Percentiles rank a stretch among this genome's conserved stretches.
Conservation (phyloP, 2,888 invertebrate species). For the Altica lythri region DNA sequence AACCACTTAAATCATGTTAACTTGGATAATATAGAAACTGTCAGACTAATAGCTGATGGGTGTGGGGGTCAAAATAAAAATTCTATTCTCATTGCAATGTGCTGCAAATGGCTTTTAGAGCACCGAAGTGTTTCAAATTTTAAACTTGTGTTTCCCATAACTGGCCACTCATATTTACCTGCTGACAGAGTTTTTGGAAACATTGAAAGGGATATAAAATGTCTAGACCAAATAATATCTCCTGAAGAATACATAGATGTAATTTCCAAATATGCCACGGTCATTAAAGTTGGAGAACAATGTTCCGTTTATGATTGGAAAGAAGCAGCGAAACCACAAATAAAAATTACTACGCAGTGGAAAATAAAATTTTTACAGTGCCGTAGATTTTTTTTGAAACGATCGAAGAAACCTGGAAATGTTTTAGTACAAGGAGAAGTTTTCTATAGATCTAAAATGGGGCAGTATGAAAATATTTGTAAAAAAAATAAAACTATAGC, state of each 20-base stretch:
- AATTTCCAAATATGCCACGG: constrained; percentile 25
- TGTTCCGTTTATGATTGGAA: constrained; percentile 30
- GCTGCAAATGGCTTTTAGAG: constrained; percentile 1
- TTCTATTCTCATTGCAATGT: constrained; percentile 41
- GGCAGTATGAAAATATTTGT: background rate
- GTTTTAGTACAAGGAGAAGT: background rate
- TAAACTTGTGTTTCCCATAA: constrained; percentile 1
- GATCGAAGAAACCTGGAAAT: background rate
- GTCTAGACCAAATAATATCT: constrained; percentile 23
- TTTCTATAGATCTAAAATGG: background rate
- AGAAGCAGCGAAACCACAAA: background rate
- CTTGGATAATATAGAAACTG: constrained; percentile 15
- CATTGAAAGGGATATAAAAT: constrained; percentile 29
- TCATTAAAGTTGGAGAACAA: constrained; percentile 22
- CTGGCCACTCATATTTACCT: constrained; percentile 20
- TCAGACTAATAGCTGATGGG: constrained; percentile 45
- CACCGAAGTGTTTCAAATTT: background rate
- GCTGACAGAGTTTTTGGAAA: constrained; percentile 32
- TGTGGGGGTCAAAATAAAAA: constrained; percentile 48
- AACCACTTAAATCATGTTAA: constrained; percentile 15
- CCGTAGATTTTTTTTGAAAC: background rate
- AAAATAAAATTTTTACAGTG: background rate
- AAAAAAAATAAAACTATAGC: background rate
- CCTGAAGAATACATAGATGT: constrained; percentile 27
- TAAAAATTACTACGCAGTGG: background rate